Evolutionary conservation across 2,797 vertebrate species (phyloP), one percentile per base, ranked within the genome.

Genomic region (Pangasius larnaudii): DNA sequence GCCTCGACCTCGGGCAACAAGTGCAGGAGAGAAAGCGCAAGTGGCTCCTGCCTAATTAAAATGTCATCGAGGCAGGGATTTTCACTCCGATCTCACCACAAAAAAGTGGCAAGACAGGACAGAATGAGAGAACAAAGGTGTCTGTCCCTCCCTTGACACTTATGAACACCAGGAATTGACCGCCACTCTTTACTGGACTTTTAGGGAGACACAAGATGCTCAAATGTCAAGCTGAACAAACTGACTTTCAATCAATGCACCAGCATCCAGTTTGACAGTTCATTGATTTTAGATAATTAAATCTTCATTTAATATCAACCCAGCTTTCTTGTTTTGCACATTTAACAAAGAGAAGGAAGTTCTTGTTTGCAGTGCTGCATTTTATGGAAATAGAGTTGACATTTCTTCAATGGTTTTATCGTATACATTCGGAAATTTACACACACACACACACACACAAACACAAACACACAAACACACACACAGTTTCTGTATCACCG

Each of bases 21-120:
- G 78, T 14, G 79, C 86, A 75, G 84, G 75, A 77, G 86, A 88
- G 86, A 74, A 65, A 67, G 59, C 63, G 30, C 78, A 71, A 90
- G 79, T 61, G 88, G 51, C 90, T 80, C 72, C 59, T 77, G 78
- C 80, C 91, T 89, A 88, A 92, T 92, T 92, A 90, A 91, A 92
- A 92, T 91, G 91, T 91, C 91, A 92, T 14, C 6, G 63, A 84
- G 74, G 74, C 36, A 59, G 87, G 67, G 77, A 72, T 58, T 87
- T 90, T 88, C 33, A 67, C 53, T 10, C 71, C 39, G 59, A 88
- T 71, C 72, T 74, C 30, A 36, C 39, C 78, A 61, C 53, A 79
- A 46, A 82, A 83, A 79, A 83, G 19, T 36, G 59, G 19, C 27
- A 78, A 61, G 71, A 61, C 5, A 30, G 74, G 42, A 49, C 30